These are phyloP conservation scores for Corydoras maculifer DNA, from an alignment of 2,113 vertebrate genomes.

Conservation along the genomic window DNA sequence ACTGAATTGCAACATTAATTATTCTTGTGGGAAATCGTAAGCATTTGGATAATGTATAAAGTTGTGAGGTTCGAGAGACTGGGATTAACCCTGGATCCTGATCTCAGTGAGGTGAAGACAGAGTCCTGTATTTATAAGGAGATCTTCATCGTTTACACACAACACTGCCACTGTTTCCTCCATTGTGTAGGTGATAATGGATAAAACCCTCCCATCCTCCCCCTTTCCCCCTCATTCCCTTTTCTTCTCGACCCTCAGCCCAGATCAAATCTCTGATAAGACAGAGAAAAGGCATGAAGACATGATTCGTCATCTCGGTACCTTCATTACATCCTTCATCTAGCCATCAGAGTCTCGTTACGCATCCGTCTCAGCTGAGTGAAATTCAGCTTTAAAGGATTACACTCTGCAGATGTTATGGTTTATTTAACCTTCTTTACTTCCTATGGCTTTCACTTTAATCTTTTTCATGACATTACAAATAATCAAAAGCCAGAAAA, in stretches of 20 bases:
- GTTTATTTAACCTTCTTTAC: too few relatives aligned
- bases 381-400: slow-evolving; percentile 11
- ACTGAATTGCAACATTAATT: too few relatives aligned
- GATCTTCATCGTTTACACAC: slow-evolving; percentile 51
- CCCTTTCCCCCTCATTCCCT: slow-evolving; percentile 12
- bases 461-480: too few relatives aligned
- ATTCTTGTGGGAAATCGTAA: too few relatives aligned
- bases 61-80: neutral
- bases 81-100: slow-evolving; percentile 2
- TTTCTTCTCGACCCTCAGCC: slow-evolving; percentile 52
- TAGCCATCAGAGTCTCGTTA: slow-evolving; percentile 29
- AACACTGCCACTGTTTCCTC: slow-evolving; percentile 59
- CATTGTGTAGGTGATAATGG: slow-evolving; percentile 49
- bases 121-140: slow-evolving; percentile 24
- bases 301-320: slow-evolving; percentile 43
- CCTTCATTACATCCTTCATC: slow-evolving; percentile 15
- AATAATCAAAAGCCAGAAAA: too few relatives aligned
- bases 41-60: too few relatives aligned
- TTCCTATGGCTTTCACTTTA: too few relatives aligned
- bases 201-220: slow-evolving; percentile 35
- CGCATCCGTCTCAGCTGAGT: slow-evolving; percentile 25
- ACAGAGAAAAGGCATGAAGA: slow-evolving; percentile 55
- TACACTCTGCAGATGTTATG: slow-evolving; percentile 12
- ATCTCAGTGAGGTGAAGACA: slow-evolving; percentile 20
- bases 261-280: slow-evolving; percentile 67